Evolutionary conservation across 92 coral and sea anemone species (phyloP).

Genomic region (Plumapathes pennacea): DNA sequence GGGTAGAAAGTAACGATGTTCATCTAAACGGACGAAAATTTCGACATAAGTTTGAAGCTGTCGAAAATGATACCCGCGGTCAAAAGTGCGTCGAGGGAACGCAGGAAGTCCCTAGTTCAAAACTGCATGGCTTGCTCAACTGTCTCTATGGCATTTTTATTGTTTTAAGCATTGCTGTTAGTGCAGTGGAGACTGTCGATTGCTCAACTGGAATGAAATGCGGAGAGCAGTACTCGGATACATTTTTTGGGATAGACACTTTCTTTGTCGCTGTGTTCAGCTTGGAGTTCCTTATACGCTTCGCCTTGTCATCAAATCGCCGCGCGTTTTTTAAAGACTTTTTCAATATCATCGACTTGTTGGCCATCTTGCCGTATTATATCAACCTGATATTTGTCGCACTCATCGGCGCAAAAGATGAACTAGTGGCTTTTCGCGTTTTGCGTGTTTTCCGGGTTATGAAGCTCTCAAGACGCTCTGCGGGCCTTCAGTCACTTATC

Average conservation of each 20-base stretch:
- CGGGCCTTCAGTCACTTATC: slow-evolving; percentile 62
- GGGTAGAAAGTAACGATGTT: too few species aligned
- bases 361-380: slow-evolving; percentile 77
- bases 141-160: slow-evolving; percentile 64
- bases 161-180: slow-evolving; percentile 68
- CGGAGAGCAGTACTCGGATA: slow-evolving; percentile 12
- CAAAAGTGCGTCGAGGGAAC: neutral
- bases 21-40: too few species aligned
- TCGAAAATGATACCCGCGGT: neutral
- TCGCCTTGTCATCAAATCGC: slow-evolving; percentile 43
- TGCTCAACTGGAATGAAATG: slow-evolving; percentile 56
- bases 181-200: slow-evolving; percentile 74
- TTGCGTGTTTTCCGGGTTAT: slow-evolving; percentile 71
- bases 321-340: slow-evolving; percentile 48
- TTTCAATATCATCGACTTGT: slow-evolving; percentile 62
- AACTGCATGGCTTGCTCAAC: slow-evolving; percentile 2
- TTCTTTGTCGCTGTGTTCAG: slow-evolving; percentile 73
- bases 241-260: slow-evolving; percentile 60
- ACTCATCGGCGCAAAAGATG: slow-evolving; percentile 39
- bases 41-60: too few species aligned
- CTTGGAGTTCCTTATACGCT: slow-evolving; percentile 60
- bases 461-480: slow-evolving; percentile 71
- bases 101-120: neutral
- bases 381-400: slow-evolving; percentile 37
- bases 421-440: slow-evolving; percentile 55